phyloP scores from a whole-genome alignment of 1,140 invertebrate species.

The Copidosoma floridanum region DNA sequence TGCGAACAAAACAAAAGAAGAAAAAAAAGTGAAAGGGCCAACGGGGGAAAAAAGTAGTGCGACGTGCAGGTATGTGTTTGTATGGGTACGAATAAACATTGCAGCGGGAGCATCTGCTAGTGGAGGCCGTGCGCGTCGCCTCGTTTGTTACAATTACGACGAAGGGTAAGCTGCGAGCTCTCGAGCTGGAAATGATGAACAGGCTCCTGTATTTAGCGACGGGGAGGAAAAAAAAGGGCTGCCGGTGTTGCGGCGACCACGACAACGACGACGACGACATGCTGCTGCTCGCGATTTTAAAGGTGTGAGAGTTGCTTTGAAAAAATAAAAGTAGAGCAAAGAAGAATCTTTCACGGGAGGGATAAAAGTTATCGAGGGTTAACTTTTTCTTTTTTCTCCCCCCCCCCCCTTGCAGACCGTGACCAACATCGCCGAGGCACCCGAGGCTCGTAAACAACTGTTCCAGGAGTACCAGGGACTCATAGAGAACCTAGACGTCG shows the following conservation, averaged over 20 bases:
- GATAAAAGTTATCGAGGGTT: too few species aligned
- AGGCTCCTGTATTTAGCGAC: slow-evolving; percentile 28
- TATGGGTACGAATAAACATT: too few species aligned
- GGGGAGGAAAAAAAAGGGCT: too few species aligned
- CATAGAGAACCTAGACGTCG: slow-evolving; percentile 29
- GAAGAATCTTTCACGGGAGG: too few species aligned
- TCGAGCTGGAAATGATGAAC: slow-evolving; percentile 33
- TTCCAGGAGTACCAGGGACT: slow-evolving; percentile 13
- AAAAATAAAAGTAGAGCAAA: too few species aligned
- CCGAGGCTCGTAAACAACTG: slow-evolving; percentile 24
- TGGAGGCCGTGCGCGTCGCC: slow-evolving; percentile 28
- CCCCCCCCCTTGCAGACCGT: too few species aligned
- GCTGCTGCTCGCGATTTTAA: slow-evolving; percentile 33
- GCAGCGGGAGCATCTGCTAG: slow-evolving; percentile 30
- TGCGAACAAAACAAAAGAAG: too few species aligned
- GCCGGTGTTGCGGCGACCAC: too few species aligned
- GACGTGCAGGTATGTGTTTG: not conserved
- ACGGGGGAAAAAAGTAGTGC: not conserved
- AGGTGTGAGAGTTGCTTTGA: slow-evolving; percentile 14
- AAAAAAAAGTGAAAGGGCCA: too few species aligned
- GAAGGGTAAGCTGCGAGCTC: slow-evolving; percentile 31
- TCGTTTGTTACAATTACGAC: slow-evolving; percentile 37
- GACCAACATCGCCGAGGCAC: slow-evolving; percentile 33
- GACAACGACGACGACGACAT: not conserved
- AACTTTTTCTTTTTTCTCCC: too few species aligned